These are phyloP conservation scores for Scytalopus superciliaris DNA, from an alignment of 2,113 vertebrate genomes.

Conservation along the genomic window DNA sequence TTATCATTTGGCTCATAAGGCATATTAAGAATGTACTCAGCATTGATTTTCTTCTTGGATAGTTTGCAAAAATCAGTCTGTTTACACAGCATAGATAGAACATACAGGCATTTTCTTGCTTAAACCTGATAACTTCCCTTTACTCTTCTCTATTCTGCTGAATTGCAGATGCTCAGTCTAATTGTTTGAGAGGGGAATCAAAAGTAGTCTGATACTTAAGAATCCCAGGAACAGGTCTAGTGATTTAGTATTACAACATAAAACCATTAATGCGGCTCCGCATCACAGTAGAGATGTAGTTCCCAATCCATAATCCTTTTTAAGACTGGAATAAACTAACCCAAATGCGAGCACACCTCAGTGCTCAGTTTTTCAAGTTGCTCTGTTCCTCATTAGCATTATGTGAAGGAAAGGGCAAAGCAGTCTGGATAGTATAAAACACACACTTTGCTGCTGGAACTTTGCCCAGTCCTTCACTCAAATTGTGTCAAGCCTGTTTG, in stretches of 20 bases:
- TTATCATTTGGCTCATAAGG: background rate
- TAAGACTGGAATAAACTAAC: conserved; percentile 19
- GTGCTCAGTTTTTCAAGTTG: conserved; percentile 9
- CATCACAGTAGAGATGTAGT: background rate
- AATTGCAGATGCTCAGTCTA: background rate
- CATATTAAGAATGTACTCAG: background rate
- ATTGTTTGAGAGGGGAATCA: conserved; percentile 12
- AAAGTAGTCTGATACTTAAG: background rate
- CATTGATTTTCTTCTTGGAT: background rate
- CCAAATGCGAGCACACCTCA: background rate
- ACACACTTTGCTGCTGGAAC: background rate
- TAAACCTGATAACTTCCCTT: background rate
- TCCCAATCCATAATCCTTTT: background rate
- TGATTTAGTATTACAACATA: background rate
- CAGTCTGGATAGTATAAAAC: background rate
- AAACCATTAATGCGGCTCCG: conserved; percentile 30
- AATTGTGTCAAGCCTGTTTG: background rate
- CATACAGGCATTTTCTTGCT: background rate
- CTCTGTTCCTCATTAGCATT: conserved; percentile 8
- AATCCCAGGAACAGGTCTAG: background rate
- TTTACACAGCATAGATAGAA: background rate
- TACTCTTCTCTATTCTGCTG: background rate
- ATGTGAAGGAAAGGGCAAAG: conserved; percentile 9
- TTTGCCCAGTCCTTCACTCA: background rate
- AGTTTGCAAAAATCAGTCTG: background rate